A percentile compares a stretch with the other conserved stretches of the same genome.
phyloP scores from a whole-genome alignment of 2,888 invertebrate genomes.

The Acutogordius australiensis region DNA sequence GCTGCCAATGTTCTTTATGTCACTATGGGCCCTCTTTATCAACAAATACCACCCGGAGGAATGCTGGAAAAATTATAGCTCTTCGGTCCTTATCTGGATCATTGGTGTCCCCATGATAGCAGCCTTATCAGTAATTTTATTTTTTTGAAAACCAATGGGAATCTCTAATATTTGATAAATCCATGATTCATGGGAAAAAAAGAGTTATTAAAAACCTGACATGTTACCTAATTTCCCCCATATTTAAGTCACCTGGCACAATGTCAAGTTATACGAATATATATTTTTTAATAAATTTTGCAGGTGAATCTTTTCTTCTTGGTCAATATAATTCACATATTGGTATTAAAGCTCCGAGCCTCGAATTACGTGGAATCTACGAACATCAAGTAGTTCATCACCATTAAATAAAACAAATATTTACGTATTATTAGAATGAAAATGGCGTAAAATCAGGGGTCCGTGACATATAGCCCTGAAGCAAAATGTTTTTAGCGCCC shows the following conservation, averaged over 20 bases:
- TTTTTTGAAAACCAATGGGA: neutral
- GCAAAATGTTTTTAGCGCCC: no score
- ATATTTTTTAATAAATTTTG: neutral
- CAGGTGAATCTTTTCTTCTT: neutral
- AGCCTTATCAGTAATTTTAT: neutral
- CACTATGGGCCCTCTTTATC: neutral
- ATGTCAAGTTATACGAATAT: neutral
- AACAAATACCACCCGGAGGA: neutral
- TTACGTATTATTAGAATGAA: no score
- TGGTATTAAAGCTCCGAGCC: constrained; percentile 22
- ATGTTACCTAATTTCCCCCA: neutral
- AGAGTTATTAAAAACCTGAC: no score
- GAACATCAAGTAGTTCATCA: constrained; percentile 16
- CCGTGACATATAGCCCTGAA: no score
- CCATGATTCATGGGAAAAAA: no score
- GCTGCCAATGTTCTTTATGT: neutral
- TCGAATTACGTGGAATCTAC: constrained; percentile 21
- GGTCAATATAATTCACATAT: constrained; percentile 22
- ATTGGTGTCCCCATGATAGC: constrained; percentile 3
- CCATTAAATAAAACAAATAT: no score
- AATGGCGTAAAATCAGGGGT: no score
- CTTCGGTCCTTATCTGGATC: neutral
- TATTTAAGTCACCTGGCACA: no score
- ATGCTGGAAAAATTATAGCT: constrained; percentile 6
- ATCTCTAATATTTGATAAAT: neutral